phyloP scores from a whole-genome alignment of 2,113 vertebrate genomes.

The Bostrychus sinensis region DNA sequence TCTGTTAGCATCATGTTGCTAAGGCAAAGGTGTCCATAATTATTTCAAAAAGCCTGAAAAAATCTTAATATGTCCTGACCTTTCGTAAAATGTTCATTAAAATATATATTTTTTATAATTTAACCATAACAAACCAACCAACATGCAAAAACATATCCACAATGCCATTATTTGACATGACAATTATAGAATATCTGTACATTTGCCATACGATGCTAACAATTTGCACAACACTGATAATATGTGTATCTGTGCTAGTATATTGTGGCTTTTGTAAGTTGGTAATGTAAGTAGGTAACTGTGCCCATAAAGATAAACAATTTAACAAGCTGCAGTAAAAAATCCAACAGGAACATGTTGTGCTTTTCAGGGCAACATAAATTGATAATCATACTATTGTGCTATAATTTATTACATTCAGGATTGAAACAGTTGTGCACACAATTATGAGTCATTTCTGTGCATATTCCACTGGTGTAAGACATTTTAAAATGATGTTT shows the following conservation, averaged over 20 bases:
- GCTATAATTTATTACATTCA: background rate
- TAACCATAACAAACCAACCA: no score
- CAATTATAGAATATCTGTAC: no score
- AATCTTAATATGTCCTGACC: no score
- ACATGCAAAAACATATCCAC: no score
- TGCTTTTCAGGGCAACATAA: background rate
- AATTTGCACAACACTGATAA: background rate
- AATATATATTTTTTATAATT: no score
- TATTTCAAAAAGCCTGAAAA: no score
- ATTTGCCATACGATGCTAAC: no score
- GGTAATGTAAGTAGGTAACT: constrained; percentile 5
- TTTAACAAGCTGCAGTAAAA: background rate
- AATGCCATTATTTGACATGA: no score
- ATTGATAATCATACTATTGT: background rate
- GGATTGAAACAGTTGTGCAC: constrained; percentile 9
- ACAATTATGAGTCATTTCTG: constrained; percentile 16
- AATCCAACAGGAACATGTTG: background rate
- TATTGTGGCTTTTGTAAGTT: constrained; percentile 3
- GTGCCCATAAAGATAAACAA: constrained; percentile 6
- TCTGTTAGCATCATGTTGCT: no score
- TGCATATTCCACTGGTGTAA: constrained; percentile 6
- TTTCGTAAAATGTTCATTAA: no score
- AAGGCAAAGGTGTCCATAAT: no score
- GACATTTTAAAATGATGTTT: constrained; percentile 29
- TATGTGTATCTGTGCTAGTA: background rate